Percentiles rank a stretch among this genome's conserved stretches.
Conservation (phyloP, 2,797 vertebrate species). For the Manis pentadactyla region DNA sequence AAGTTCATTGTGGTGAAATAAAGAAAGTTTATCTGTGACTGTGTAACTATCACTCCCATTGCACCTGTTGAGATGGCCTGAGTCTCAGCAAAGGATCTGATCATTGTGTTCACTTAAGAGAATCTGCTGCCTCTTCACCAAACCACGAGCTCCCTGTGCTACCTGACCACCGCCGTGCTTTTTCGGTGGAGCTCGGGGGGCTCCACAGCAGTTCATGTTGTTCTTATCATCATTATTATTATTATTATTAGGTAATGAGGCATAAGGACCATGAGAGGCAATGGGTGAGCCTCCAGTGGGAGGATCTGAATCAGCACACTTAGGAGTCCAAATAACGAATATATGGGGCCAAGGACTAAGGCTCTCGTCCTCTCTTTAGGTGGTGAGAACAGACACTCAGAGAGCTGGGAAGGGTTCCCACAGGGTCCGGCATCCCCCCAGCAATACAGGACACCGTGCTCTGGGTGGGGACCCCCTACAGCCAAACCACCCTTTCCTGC, state of each 20-base stretch:
- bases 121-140: not conserved
- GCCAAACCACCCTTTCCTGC: too few relatives aligned
- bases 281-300: not conserved
- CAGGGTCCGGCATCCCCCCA: not conserved
- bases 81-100: not conserved
- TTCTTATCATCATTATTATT: not conserved
- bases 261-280: not conserved
- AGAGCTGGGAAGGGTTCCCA: not conserved
- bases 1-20: not conserved
- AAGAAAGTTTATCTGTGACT: not conserved
- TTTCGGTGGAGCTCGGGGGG: not conserved
- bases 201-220: not conserved
- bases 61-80: not conserved
- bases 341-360: not conserved
- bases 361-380: not conserved
- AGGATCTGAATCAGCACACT: not conserved
- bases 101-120: not conserved
- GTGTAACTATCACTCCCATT: not conserved
- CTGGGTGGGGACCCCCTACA: not conserved
- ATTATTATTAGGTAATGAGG: not conserved
- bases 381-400: not conserved
- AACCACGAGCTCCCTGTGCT: not conserved
- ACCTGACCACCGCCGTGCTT: not conserved
- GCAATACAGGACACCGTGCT: not conserved
- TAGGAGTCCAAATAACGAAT: not conserved